Evolutionary conservation across 2,888 invertebrate genomes (phyloP), one percentile per base, ranked within the genome.

Genomic region (Adelphocoris suturalis): DNA sequence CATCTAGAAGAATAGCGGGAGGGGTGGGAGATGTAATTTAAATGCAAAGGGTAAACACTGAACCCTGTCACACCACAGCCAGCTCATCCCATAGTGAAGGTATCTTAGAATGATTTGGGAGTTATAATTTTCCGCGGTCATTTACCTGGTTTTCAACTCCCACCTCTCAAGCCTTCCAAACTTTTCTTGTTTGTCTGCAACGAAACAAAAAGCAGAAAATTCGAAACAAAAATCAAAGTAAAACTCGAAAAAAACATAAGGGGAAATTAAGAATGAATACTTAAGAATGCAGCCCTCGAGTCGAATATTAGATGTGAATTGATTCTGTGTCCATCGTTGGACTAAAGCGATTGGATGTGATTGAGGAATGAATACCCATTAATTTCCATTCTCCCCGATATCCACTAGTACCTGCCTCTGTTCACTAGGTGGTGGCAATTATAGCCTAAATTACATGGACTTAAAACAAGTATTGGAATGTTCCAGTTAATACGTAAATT

Each of bases 171-270:
- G 86, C 75, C 86, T 75, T 86, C 86, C 75, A 86, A 86, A 86
- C 86, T 75, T 86, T 86, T 86, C 86, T 86, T 86, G 86, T 75
- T 86, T 23, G 86, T 86, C 86, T 86, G 86, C 86, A 86, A 86
- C 28, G 27, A 75, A 86, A 86, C 11, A 86, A 68, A 68, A 68
- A 23, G 23, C 68, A 23, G 68, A 68, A 68, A 86, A 86, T 16
- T 46, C 86, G 47, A 75, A 86, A 48, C 68, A 16, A 85, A 85
- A 37, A 27, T 61, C 28, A 61, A 85, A 61, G 13, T 16, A 28
- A 57, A 61, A 85, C 52, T 85, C 13, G 68, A n/a, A 61, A 37
- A n/a, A 13, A 52, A 82, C 48, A 82, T 19, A 13, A 46, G 16
- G 19, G 28, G 46, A 80, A 80, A 80, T 52, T 16, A 52, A 11